Percentiles rank a stretch among this genome's conserved stretches.
These are phyloP conservation scores for Nothobranchius kuhntae DNA, from an alignment of 2,113 vertebrate species.

Conservation along the genomic window DNA sequence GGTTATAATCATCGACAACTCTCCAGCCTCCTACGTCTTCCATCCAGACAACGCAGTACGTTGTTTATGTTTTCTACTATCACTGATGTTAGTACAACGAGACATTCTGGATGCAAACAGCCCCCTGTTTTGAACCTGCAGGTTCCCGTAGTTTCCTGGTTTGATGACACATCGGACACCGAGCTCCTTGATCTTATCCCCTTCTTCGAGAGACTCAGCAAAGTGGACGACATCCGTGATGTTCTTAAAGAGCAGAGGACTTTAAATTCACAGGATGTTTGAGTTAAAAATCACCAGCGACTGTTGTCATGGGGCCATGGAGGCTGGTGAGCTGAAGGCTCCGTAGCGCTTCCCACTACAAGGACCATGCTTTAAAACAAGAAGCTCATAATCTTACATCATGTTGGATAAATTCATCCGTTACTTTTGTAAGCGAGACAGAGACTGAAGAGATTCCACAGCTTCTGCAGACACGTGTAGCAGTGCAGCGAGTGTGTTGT, in stretches of 20 bases:
- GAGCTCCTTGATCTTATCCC: conserved; percentile 96
- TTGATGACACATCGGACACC: conserved; percentile 94
- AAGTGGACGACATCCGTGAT: conserved; percentile 89
- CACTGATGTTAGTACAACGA: too few relatives aligned
- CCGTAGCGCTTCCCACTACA: conserved; percentile 60
- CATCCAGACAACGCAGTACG: conserved; percentile 94
- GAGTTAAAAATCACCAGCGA: conserved; percentile 35
- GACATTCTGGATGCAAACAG: too few relatives aligned
- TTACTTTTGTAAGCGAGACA: neutral
- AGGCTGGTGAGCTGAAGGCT: conserved; percentile 65
- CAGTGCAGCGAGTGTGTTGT: conserved; percentile 46
- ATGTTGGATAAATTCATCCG: conserved; percentile 2
- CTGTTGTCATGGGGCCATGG: conserved; percentile 69
- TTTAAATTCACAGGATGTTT: conserved; percentile 82
- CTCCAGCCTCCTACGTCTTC: conserved; percentile 95
- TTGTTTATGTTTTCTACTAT: neutral
- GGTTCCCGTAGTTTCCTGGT: conserved; percentile 97
- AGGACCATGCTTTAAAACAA: conserved; percentile 69
- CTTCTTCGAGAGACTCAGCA: conserved; percentile 95
- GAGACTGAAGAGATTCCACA: conserved; percentile 32
- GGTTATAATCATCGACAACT: conserved; percentile 97
- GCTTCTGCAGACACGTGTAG: conserved; percentile 43
- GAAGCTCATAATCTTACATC: conserved; percentile 18
- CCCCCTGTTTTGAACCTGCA: conserved; percentile 49
- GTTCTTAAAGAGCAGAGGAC: conserved; percentile 90